Evolutionary conservation across 2,797 vertebrate species (phyloP), one percentile per base, ranked within the genome.

Genomic region (Sandelia bainsii): DNA sequence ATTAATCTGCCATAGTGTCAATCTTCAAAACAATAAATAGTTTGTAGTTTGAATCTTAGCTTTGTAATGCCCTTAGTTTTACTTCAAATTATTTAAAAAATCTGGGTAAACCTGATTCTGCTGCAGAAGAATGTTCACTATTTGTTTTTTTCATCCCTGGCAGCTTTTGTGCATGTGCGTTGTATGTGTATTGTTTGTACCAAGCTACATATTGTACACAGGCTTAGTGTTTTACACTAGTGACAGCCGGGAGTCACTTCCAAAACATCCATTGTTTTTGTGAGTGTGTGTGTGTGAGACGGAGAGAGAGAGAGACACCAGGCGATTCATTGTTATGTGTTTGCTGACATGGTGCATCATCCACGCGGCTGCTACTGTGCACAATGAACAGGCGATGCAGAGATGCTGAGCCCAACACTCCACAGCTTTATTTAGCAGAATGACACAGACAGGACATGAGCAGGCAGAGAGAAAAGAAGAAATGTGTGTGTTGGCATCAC

Each of bases 331-430:
- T 91, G 89, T 91, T 83, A 25, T 53, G 79, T 86, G 86, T 89
- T 88, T 91, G 89, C 89, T 91, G 87, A 91, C 84, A 77, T 54
- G 77, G 84, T 83, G 79, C 82, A 85, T 89, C 85, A 81, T 82
- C 77, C 10, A 51, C 57, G 4, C 42, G 60, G 71, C 60, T 67
- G 77, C 73, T 70, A 72, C 85, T 80, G 78, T 80, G 72, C 83
- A 87, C 83, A 88, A 87, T 82, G 81, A 80, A 65, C 76, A 77
- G 58, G 49, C 70, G 62, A 51, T 2, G 37, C 81, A 87, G 87
- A 89, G 83, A 83, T 89, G 89, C 89, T 89, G 89, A 91, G 79
- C 61, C 62, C 54, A 29, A 86, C 89, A 83, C 83, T 78, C 73
- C 61, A 52, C 3, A 22, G 79, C 82, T 84, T 81, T 88, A 80